Conservation (phyloP, 2,797 vertebrate genomes). For the Mus caroli region DNA sequence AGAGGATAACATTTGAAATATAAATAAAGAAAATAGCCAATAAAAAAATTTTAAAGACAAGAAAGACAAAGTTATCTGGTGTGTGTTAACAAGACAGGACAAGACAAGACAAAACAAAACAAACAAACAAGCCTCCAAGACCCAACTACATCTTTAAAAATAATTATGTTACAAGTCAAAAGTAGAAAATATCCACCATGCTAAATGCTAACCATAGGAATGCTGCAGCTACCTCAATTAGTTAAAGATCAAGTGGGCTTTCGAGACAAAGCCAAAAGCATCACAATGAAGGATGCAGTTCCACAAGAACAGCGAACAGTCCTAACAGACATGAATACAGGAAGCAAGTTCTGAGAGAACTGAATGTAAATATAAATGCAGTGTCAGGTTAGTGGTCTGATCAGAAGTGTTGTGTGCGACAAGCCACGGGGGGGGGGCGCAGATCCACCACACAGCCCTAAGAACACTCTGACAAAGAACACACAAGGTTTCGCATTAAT, state of each 20-base stretch:
- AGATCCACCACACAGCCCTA: not conserved
- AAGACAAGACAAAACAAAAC: not conserved
- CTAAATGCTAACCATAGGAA: not conserved
- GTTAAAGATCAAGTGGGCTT: constrained; percentile 25
- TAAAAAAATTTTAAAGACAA: no score
- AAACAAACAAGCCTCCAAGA: not conserved
- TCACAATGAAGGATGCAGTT: not conserved
- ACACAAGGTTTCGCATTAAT: not conserved
- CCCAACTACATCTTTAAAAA: not conserved
- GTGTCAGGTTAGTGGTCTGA: not conserved
- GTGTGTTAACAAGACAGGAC: not conserved
- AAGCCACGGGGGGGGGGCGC: not conserved
- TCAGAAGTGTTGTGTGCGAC: not conserved
- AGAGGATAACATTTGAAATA: no score
- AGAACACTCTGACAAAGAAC: not conserved
- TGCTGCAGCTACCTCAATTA: not conserved
- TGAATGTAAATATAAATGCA: constrained; percentile 8
- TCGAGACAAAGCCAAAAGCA: not conserved
- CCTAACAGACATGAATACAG: not conserved
- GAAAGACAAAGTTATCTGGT: not conserved
- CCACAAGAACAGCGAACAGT: not conserved
- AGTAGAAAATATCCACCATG: not conserved
- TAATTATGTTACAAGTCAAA: constrained; percentile 28
- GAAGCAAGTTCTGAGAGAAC: not conserved
- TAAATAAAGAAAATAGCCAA: no score